These are phyloP conservation scores for Triplophysa bombifrons DNA, from an alignment of 2,797 vertebrate genomes.

Conservation along the genomic window DNA sequence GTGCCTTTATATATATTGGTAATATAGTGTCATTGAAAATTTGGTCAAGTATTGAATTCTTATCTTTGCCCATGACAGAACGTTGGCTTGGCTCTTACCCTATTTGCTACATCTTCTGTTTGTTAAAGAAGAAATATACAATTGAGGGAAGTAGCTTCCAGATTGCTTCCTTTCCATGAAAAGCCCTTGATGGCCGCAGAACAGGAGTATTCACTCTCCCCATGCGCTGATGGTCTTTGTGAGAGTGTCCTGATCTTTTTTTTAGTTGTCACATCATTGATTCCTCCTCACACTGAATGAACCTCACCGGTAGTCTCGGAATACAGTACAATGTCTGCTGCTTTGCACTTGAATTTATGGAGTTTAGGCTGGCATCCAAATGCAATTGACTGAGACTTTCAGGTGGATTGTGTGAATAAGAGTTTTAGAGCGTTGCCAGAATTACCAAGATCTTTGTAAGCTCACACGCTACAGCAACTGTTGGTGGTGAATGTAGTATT, in stretches of 20 bases:
- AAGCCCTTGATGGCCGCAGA: slow-evolving; percentile 65
- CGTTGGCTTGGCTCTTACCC: not conserved
- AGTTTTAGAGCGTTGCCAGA: slow-evolving; percentile 1
- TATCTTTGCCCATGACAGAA: not conserved
- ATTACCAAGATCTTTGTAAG: not conserved
- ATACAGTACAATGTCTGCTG: not conserved
- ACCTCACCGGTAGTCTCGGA: not conserved
- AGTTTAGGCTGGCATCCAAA: not conserved
- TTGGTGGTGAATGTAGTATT: not conserved
- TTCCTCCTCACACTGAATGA: slow-evolving; percentile 18
- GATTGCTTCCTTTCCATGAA: slow-evolving; percentile 79
- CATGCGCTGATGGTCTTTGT: slow-evolving; percentile 58
- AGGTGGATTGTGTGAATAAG: not conserved
- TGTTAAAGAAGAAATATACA: slow-evolving; percentile 66
- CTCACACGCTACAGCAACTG: not conserved
- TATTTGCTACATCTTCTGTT: slow-evolving; percentile 19
- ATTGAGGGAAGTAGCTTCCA: slow-evolving; percentile 78
- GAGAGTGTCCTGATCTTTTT: slow-evolving; percentile 76
- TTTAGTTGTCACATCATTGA: slow-evolving; percentile 43
- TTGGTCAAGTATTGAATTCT: not conserved
- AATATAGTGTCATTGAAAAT: not conserved
- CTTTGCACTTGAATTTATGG: slow-evolving; percentile 7
- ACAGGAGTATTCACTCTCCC: slow-evolving; percentile 62
- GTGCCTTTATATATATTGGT: not conserved
- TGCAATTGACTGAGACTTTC: not conserved